Base-by-base conservation (phyloP, 2,113 vertebrate genomes). In the Morphnarchus princeps region DNA sequence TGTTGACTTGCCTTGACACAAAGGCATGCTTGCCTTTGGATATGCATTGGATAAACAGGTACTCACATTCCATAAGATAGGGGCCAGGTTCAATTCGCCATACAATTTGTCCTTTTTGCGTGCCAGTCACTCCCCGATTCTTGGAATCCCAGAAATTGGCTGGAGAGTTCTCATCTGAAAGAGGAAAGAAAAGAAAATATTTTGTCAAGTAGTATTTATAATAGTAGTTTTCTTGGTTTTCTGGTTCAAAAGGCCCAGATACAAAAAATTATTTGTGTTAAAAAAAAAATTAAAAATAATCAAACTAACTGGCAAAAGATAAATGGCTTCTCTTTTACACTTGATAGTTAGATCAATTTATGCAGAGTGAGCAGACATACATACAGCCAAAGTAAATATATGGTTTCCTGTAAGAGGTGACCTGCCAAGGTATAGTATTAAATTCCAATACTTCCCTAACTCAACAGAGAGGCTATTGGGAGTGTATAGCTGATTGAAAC, bases 61-160 rank as follows among this genome's bases (percentile, higher is more conserved):
- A 99, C 99, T 99, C 97, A 99, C 99, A 98, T 97, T 99, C 99
- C 99, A 99, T 99, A 91, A 99, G 99, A 96, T 99, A 99, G 18
- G 99, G 99, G n/a, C 99, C 99, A 5, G 99, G 98, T 94, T 99
- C 99, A 96, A 99, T 98, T 93, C 99, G 98, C 99, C 99, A 99
- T 1, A 99, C 98, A 31, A 99, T 99, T 94, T 99, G 99, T 71
- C 99, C 99, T 97, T 99, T 99, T 91, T 99, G 99, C 0, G 99
- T 99, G 59, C 99, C 99, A 24, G 99, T 99, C 88, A 99, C 99
- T 57, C 99, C 99, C 90, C 99, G 98, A 92, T 99, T 99, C 98
- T 99, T 99, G 94, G 99, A 99, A 98, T 99, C 99, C 99, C 99
- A 99, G 97, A 99, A 99, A 62, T 99, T 99, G 94, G 99, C 99